A percentile compares a stretch with the other conserved stretches of the same genome.
Evolutionary conservation across 2,113 vertebrate species (phyloP).

Genomic region (Erpornis zantholeuca): DNA sequence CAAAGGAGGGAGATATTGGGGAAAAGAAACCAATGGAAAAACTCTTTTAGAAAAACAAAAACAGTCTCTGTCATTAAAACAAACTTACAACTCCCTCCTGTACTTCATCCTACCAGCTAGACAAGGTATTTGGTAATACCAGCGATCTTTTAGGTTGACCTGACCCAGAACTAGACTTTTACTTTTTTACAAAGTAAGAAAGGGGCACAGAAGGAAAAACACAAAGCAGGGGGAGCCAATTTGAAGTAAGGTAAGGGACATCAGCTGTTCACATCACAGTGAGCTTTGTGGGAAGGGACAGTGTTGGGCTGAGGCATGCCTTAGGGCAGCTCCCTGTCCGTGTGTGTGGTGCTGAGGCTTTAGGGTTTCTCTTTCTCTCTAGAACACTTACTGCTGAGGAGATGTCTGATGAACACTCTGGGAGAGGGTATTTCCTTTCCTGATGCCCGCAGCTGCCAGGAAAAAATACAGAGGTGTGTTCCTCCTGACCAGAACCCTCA

Average conservation of each 20-base stretch:
- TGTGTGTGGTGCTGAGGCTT: not conserved
- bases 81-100: not conserved
- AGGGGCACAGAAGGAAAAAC: not conserved
- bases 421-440: not conserved
- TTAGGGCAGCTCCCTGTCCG: not conserved
- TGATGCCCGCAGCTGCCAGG: not conserved
- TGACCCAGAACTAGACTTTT: not conserved
- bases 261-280: not conserved
- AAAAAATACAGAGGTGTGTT: not conserved
- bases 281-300: not conserved
- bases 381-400: not conserved
- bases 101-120: not conserved
- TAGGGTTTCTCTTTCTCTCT: not conserved
- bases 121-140: not conserved
- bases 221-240: accelerated
- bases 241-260: not conserved
- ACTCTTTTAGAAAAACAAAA: not conserved
- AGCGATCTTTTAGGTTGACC: accelerated
- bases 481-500: not conserved
- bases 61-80: not conserved
- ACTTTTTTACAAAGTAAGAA: not conserved
- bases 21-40: not conserved
- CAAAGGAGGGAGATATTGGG: accelerated
- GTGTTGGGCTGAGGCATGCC: not conserved
- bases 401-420: not conserved